Evolutionary conservation across 2,797 vertebrate genomes (phyloP), one percentile per base, ranked within the genome.

Genomic region (Leptoclinus maculatus): DNA sequence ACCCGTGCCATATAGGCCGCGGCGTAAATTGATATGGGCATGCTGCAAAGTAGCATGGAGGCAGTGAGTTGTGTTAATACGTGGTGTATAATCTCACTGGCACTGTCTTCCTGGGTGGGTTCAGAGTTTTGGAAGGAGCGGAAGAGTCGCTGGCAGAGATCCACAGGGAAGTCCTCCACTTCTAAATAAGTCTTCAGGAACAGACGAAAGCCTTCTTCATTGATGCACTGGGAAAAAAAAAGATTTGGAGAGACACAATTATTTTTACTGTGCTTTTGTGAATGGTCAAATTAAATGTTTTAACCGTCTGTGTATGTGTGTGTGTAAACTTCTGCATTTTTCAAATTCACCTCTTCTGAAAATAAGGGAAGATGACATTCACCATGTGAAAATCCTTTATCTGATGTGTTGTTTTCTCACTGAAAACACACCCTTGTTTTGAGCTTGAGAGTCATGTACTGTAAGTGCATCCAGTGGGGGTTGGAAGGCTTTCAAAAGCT

Each of bases 161-260:
- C 94, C 73, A 86, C 67, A 1, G 97, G 96, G 84, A 97, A 94
- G 58, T 97, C 95, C 60, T 96, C 96, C 73, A 93, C 94, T 68
- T 97, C 97, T 90, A 98, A 92, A 90, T 97, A 98, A 6, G 96
- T 95, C 91, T 96, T 96, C 90, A 98, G 91, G 91, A 98, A 98
- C 45, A 96, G 90, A 82, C 94, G 88, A 78, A 98, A 98, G 29
- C 96, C 97, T 68, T 97, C 93, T n/a, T 96, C 96, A 64, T 96
- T 94, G 80, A 98, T 96, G 76, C 95, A 96, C 97, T 98, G 85
- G 6, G 17, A 6, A 21, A 19, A 23, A 58, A 51, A 71, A 72
- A 47, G 21, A 81, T 85, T 59, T 57, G 25, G 7, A 73, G 43
- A 83, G 34, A 2, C 17, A 29, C 2, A 27, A 12, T 41, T 70